Evolutionary conservation across 2,113 vertebrate species (phyloP).

Genomic region (Oncorhynchus kisutch): DNA sequence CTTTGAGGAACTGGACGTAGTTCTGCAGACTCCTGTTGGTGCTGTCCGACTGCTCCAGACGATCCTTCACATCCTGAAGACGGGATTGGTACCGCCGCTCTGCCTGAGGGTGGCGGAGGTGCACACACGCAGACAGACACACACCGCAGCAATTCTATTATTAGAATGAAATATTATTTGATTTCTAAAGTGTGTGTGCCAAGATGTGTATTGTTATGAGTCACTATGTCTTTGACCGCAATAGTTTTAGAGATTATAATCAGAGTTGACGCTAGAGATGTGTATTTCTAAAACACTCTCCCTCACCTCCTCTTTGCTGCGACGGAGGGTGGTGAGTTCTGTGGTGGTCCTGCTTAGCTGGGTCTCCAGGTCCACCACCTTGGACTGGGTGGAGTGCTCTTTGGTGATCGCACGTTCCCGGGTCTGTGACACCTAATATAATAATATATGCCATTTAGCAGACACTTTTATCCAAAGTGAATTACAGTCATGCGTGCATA

Average conservation of each 20-base stretch:
- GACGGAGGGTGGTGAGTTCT: constrained; percentile 79
- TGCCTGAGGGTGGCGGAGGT: constrained; percentile 59
- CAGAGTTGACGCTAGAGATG: too few species aligned
- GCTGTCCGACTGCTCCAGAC: constrained; percentile 89
- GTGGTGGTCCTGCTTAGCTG: constrained; percentile 84
- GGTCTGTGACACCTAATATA: constrained; percentile 74
- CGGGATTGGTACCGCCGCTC: constrained; percentile 83
- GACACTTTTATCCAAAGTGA: too few species aligned
- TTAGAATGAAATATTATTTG: too few species aligned
- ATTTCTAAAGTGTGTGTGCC: too few species aligned
- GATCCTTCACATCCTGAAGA: constrained; percentile 87
- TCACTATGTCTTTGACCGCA: too few species aligned
- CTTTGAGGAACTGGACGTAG: constrained; percentile 94
- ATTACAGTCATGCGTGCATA: too few species aligned
- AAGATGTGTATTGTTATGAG: too few species aligned
- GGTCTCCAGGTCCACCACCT: constrained; percentile 85
- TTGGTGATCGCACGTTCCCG: constrained; percentile 79
- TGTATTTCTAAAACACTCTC: too few species aligned
- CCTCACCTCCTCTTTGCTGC: constrained; percentile 85
- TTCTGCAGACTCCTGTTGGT: constrained; percentile 94
- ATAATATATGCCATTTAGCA: too few species aligned
- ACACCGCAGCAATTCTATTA: too few species aligned
- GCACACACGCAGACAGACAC: neutral
- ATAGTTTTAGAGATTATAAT: too few species aligned
- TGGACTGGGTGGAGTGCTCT: constrained; percentile 81